A percentile compares a stretch with the other conserved stretches of the same genome.
These are phyloP conservation scores for Oreohelix idahoensis DNA, from an alignment of 1,140 invertebrate genomes.

Conservation along the genomic window DNA sequence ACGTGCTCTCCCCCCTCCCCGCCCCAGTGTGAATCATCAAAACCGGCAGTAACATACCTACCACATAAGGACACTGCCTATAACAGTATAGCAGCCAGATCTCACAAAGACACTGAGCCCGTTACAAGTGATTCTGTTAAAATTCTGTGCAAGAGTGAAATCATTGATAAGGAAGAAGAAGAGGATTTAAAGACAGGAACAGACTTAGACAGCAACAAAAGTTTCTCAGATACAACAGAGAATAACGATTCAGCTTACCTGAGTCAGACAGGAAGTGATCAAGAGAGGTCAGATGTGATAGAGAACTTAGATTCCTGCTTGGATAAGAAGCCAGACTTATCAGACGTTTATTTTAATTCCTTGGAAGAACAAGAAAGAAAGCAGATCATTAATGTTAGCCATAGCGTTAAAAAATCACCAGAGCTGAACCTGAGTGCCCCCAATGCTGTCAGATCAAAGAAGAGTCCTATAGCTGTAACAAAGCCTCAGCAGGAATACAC, in stretches of 20 bases:
- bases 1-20: conserved; percentile 7
- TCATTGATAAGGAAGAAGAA: neutral
- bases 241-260: conserved; percentile 41
- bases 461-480: neutral
- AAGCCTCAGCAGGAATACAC: neutral
- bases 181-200: conserved; percentile 26
- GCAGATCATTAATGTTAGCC: neutral
- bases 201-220: conserved; percentile 31
- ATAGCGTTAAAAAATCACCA: neutral
- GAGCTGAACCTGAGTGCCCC: neutral
- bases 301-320: neutral
- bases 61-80: neutral
- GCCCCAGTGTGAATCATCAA: neutral
- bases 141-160: neutral
- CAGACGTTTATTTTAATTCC: neutral
- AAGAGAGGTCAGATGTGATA: conserved; percentile 27
- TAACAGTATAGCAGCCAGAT: neutral
- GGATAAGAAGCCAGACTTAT: neutral
- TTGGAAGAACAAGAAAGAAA: neutral
- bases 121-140: neutral
- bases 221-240: conserved; percentile 36
- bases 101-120: neutral
- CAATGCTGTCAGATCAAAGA: neutral
- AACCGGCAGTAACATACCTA: neutral
- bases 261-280: conserved; percentile 37